Conservation (phyloP, 1,140 invertebrate species). For the Temnothorax nylanderi region DNA sequence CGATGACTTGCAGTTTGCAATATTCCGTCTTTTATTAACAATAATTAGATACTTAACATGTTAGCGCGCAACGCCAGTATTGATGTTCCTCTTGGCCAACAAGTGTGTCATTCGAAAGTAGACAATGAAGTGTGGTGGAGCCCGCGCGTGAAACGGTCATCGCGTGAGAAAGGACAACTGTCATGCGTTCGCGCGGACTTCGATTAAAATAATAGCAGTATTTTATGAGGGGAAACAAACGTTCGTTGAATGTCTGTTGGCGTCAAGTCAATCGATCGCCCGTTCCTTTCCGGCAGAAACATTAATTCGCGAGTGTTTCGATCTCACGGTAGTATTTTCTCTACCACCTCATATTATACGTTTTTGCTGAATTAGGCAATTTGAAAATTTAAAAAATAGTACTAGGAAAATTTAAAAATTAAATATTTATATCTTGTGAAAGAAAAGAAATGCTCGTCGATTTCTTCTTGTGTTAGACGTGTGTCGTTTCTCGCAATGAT, state of each 20-base stretch:
- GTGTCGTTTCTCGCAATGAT: not conserved
- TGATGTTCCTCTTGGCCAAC: no score
- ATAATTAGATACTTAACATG: no score
- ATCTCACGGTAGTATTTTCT: not conserved
- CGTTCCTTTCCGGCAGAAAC: not conserved
- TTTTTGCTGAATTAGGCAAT: not conserved
- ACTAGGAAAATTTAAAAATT: not conserved
- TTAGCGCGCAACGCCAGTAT: no score
- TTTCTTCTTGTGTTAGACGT: not conserved
- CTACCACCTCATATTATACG: not conserved
- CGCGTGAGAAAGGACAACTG: not conserved
- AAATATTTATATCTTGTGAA: not conserved
- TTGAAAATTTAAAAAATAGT: not conserved
- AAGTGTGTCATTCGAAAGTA: not conserved
- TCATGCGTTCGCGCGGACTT: not conserved
- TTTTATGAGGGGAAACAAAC: not conserved
- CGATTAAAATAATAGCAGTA: not conserved
- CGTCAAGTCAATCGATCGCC: not conserved
- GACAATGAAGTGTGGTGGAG: not conserved
- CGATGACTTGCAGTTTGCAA: no score
- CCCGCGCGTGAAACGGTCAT: not conserved
- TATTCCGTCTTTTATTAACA: no score
- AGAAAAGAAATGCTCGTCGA: not conserved
- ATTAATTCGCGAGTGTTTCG: not conserved
- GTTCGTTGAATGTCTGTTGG: not conserved